These are phyloP conservation scores for Rhizoglyphus robini DNA, from an alignment of 1,140 invertebrate genomes.

Conservation along the genomic window DNA sequence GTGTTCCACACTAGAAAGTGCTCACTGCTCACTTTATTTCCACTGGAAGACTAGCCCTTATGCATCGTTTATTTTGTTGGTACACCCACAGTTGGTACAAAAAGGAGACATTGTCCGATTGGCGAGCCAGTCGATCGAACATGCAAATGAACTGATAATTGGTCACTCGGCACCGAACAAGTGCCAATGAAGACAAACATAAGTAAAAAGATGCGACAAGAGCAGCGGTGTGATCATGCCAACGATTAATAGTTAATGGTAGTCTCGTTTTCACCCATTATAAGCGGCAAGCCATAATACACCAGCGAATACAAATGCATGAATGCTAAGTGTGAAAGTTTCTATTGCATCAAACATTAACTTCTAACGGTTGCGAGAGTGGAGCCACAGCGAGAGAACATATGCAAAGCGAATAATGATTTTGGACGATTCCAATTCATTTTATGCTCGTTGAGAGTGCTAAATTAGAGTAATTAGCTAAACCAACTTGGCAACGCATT, in stretches of 20 bases:
- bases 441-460: not conserved
- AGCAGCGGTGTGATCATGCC: not conserved
- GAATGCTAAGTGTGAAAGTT: too few species aligned
- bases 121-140: not conserved
- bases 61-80: too few species aligned
- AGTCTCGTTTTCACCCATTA: slow-evolving; percentile 3
- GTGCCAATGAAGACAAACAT: not conserved
- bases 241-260: not conserved
- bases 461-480: slow-evolving; percentile 18
- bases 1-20: too few species aligned
- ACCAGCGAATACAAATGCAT: too few species aligned
- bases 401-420: not conserved
- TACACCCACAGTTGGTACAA: not conserved
- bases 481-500: slow-evolving; percentile 17
- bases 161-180: not conserved
- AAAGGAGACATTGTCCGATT: not conserved
- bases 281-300: not conserved
- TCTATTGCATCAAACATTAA: not conserved
- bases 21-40: too few species aligned
- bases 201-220: not conserved
- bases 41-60: too few species aligned
- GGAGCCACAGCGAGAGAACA: not conserved
- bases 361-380: not conserved
- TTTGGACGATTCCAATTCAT: slow-evolving; percentile 19
- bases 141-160: not conserved